A percentile compares a stretch with the other conserved stretches of the same genome.
Evolutionary conservation across 1,140 invertebrate genomes (phyloP).

Genomic region (Alviniconcha marisindica): DNA sequence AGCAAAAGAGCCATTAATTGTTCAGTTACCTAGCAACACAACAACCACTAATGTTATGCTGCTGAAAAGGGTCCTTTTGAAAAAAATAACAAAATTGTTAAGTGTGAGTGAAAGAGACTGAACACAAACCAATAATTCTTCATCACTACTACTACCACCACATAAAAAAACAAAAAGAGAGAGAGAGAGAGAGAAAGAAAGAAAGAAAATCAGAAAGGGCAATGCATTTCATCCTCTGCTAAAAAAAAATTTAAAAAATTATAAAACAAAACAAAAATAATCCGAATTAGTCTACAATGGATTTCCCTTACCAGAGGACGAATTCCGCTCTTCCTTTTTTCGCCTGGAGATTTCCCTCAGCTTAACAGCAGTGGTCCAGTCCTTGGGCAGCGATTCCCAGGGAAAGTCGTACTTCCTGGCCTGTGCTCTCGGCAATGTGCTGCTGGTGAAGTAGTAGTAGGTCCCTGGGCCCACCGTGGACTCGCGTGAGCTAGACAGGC

Average conservation of each 20-base stretch:
- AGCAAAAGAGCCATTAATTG: too few species aligned
- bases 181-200: slow-evolving; percentile 17
- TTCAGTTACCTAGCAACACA: too few species aligned
- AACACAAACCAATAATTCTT: too few species aligned
- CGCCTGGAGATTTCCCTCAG: slow-evolving; percentile 69
- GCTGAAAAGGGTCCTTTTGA: too few species aligned
- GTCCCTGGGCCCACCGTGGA: slow-evolving; percentile 61
- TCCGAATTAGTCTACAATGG: too few species aligned
- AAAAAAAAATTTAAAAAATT: slow-evolving; percentile 6
- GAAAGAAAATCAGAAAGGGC: slow-evolving; percentile 27
- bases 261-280: not conserved
- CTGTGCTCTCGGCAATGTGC: slow-evolving; percentile 65
- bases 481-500: slow-evolving; percentile 33
- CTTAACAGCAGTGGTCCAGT: slow-evolving; percentile 72
- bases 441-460: slow-evolving; percentile 70
- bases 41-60: too few species aligned
- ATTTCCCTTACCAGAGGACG: slow-evolving; percentile 69
- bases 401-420: slow-evolving; percentile 67
- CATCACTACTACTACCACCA: too few species aligned
- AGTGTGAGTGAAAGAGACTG: too few species aligned
- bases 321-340: slow-evolving; percentile 67
- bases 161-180: too few species aligned
- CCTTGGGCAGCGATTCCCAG: slow-evolving; percentile 71
- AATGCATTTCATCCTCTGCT: too few species aligned
- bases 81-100: too few species aligned